Evolutionary conservation across 2,888 invertebrate species (phyloP).

Genomic region (Patella depressa): DNA sequence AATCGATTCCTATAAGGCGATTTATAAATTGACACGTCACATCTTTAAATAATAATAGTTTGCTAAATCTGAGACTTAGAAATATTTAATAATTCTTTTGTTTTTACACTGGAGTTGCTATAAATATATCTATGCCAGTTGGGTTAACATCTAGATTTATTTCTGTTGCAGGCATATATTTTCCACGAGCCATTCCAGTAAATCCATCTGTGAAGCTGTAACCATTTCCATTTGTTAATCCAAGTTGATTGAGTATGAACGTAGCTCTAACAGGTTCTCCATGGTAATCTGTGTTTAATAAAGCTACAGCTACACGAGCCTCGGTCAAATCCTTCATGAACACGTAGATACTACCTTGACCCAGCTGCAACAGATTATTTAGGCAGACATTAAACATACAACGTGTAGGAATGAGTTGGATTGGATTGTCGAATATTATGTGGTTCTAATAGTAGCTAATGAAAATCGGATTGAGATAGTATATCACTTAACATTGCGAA

Average conservation of each 20-base stretch:
- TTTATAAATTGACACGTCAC: too few species aligned
- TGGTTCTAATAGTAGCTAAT: too few species aligned
- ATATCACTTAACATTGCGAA: too few species aligned
- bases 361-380: slow-evolving; percentile 17
- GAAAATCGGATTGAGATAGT: too few species aligned
- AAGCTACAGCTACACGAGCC: slow-evolving; percentile 61
- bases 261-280: slow-evolving; percentile 49
- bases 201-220: slow-evolving; percentile 65
- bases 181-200: slow-evolving; percentile 49
- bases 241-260: slow-evolving; percentile 44
- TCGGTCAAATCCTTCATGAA: slow-evolving; percentile 80
- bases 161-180: slow-evolving; percentile 39
- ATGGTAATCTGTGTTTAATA: slow-evolving; percentile 53
- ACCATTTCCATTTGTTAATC: slow-evolving; percentile 43
- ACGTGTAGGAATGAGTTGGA: too few species aligned
- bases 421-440: too few species aligned
- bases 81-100: not conserved
- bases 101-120: slow-evolving; percentile 15
- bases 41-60: too few species aligned
- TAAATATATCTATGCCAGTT: slow-evolving; percentile 47
- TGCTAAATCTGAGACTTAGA: too few species aligned
- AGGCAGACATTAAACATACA: too few species aligned
- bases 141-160: slow-evolving; percentile 45
- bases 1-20: too few species aligned
- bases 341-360: slow-evolving; percentile 77